Percentiles rank a stretch among this genome's conserved stretches.
Evolutionary conservation across 2,797 vertebrate species (phyloP).

Genomic region (Uromys caudimaculatus): DNA sequence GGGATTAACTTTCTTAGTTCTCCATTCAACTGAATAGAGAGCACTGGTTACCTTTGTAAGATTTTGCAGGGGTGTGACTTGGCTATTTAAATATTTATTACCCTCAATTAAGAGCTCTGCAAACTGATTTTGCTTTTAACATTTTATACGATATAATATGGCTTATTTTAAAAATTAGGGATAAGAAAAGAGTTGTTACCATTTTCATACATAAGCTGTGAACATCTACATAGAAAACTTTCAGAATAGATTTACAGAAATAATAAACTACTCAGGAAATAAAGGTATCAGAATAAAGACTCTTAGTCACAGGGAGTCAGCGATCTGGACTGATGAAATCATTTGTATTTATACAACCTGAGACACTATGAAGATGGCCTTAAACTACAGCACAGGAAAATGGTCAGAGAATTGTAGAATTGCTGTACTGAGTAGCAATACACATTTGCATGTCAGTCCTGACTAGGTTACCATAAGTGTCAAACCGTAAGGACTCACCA

Average conservation of each 20-base stretch:
- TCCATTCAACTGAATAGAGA: background rate
- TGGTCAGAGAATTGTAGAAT: background rate
- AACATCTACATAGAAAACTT: background rate
- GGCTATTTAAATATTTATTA: background rate
- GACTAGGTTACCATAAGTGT: background rate
- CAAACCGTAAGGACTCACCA: conserved; percentile 2
- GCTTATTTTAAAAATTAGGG: conserved; percentile 28
- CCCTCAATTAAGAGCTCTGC: background rate
- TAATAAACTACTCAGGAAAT: background rate
- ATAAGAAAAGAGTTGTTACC: background rate
- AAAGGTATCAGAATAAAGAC: background rate
- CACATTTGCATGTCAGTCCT: background rate
- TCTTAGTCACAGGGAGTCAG: background rate
- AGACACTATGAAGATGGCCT: background rate
- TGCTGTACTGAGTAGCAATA: background rate
- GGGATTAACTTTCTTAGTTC: background rate
- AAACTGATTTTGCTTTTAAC: background rate
- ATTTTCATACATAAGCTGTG: background rate
- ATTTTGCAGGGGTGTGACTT: background rate
- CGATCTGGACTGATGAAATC: background rate
- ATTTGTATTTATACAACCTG: background rate
- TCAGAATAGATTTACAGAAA: background rate
- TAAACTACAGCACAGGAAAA: background rate
- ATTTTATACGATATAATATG: background rate
- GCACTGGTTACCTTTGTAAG: background rate